Base-by-base conservation (phyloP, 2,888 invertebrate genomes). In the Tenodera sinensis region DNA sequence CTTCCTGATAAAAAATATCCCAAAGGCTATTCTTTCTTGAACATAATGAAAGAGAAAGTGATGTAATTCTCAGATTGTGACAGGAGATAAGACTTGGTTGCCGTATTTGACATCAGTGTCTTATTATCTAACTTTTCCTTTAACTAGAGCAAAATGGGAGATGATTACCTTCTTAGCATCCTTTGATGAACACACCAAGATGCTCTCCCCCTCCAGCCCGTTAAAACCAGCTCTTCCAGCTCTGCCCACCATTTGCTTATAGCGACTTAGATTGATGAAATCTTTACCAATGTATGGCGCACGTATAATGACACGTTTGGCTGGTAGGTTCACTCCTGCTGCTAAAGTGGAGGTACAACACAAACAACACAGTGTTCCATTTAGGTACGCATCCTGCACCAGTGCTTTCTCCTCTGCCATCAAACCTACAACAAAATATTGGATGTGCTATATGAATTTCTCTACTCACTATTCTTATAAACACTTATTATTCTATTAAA, bases 271-370 rank as follows among this genome's bases (percentile, higher is more conserved):
- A 87, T 96, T 95, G 90, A 99, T 94, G 92, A 97, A 96, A 28
- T 95, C 95, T 82, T 94, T 94, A 0, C 97, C 99, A 84, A 98
- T 95, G 92, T 95, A 96, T 0, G 99, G 98, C 87, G 97, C 96
- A 90, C 98, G 95, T 91, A 99, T 93, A 88, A 99, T 96, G 0
- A 99, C 98, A 92, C 98, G 95, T 93, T 96, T 96, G 0, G 99
- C 99, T 25, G 99, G 99, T 91, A 99, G 94, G 95, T 99, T 99
- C 47, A 99, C 98, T 4, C 99, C 99, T 30, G 99, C 99, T n/a
- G 99, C 99, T 91, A 99, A 94, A 0, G 99, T 99, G 0, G 99
- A 98, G 0, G 99, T 99, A 92, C 98, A 99, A 92, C 98, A 98
- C 91, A 99, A 95, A 54, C 98, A 97, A 90, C 96, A 97, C 81